A percentile compares a stretch with the other conserved stretches of the same genome.
These are phyloP conservation scores for Limnodromus scolopaceus DNA, from an alignment of 2,797 vertebrate genomes.

Conservation along the genomic window DNA sequence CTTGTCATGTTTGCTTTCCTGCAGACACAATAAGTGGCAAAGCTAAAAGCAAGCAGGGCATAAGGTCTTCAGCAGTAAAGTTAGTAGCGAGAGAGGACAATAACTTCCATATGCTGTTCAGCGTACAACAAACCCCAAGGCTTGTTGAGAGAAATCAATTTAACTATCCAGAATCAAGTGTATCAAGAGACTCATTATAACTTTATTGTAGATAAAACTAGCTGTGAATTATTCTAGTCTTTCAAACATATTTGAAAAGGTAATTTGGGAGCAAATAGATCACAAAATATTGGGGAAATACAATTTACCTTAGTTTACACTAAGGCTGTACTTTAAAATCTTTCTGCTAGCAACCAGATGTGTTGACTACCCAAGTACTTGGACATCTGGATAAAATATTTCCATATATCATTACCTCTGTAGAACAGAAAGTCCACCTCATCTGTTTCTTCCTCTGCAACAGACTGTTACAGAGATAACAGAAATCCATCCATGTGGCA, in stretches of 20 bases:
- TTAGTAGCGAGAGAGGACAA: not conserved
- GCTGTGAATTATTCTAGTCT: not conserved
- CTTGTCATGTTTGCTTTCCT: constrained; percentile 49
- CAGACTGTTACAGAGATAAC: not conserved
- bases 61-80: constrained; percentile 26
- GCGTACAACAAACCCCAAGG: not conserved
- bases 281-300: not conserved
- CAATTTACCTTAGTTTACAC: not conserved
- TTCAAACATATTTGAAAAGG: not conserved
- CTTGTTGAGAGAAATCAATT: constrained; percentile 13
- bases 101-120: not conserved
- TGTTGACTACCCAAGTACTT: not conserved
- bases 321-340: not conserved
- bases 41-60: constrained; percentile 12
- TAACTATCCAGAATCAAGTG: not conserved
- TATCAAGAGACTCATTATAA: not conserved
- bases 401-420: not conserved
- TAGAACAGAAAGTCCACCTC: not conserved
- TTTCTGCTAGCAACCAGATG: not conserved
- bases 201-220: not conserved
- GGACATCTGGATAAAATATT: not conserved
- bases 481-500: not conserved
- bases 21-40: constrained; percentile 39
- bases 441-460: not conserved
- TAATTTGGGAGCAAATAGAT: not conserved